Evolutionary conservation across 1,140 invertebrate genomes (phyloP).

Genomic region (Drosophila pruinosa): DNA sequence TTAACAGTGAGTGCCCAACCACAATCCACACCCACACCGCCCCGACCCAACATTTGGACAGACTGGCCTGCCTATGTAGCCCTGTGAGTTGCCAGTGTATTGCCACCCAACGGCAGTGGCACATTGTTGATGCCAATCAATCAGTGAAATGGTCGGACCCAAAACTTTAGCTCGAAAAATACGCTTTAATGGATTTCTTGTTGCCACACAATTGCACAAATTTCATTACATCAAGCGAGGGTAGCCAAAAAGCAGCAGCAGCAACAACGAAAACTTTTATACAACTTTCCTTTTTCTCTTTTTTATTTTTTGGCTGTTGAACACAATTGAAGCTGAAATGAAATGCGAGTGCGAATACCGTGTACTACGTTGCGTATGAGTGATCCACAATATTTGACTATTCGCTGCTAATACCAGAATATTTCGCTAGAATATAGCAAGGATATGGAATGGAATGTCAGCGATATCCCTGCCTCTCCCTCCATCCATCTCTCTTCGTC

Average conservation of each 20-base stretch:
- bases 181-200: slow-evolving; percentile 71
- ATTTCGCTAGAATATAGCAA: slow-evolving; percentile 16
- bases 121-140: slow-evolving; percentile 71
- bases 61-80: too few relatives aligned
- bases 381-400: slow-evolving; percentile 73
- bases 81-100: too few relatives aligned
- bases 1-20: slow-evolving; percentile 36
- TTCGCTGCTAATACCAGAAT: slow-evolving; percentile 59
- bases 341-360: slow-evolving; percentile 11
- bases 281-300: slow-evolving; percentile 13
- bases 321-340: slow-evolving; percentile 58
- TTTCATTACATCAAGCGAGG: slow-evolving; percentile 70
- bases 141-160: slow-evolving; percentile 67
- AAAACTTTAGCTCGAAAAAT: slow-evolving; percentile 63
- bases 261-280: slow-evolving; percentile 46
- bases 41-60: neutral
- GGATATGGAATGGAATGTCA: neutral
- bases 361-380: slow-evolving; percentile 70
- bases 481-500: neutral
- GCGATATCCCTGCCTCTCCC: neutral
- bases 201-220: slow-evolving; percentile 68
- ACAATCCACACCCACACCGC: neutral
- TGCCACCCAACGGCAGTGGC: slow-evolving; percentile 1
- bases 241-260: slow-evolving; percentile 27
- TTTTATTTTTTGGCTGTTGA: slow-evolving; percentile 11